Base-by-base conservation (phyloP, 2,797 vertebrate species). In the Amniataba percoides region DNA sequence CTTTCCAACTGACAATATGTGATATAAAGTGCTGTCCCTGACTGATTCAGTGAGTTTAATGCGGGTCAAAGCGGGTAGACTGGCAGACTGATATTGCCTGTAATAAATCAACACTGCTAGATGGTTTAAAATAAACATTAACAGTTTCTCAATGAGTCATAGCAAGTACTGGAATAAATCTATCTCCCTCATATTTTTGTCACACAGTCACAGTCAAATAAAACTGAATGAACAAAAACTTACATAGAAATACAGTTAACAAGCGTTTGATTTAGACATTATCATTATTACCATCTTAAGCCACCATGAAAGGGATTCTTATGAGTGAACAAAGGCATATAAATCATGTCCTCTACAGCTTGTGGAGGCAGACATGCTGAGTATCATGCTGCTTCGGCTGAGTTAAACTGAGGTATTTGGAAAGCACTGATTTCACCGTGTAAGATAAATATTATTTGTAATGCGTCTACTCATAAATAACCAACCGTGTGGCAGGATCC, bases 381-480 rank as follows among this genome's bases (percentile, higher is more conserved):
- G 21, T 51, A 45, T 62, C 57, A 52, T 31, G 27, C 16, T 16
- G 56, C 39, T 57, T 16, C 7, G 7, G 19, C 39, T 45, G 27
- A 49, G 34, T 7, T 69, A n/a, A 65, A 45, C 14, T 36, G 14
- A 14, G 13, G 21, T 34, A 21, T 42, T 51, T 53, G 61, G 65
- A 43, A 68, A 48, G 27, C 39, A 19, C 10, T 2, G 0, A 7
- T 49, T 71, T 71, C 23, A 49, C 23, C 27, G 16, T 34, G 40
- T 25, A 52, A 46, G 31, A 60, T 65, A 63, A 58, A 77, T 25
- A 58, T 13, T n/a, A 59, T 68, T 68, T 60, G 9, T 42, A 43
- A n/a, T 52, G 31, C 31, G 43, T 74, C 49, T n/a, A 1, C 52
- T 58, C 62, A 59, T 59, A 60, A 60, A 73, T 68, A 51, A 63